These are phyloP conservation scores for Hydroisotoma schaefferi DNA, from an alignment of 2,888 invertebrate genomes.

Conservation along the genomic window DNA sequence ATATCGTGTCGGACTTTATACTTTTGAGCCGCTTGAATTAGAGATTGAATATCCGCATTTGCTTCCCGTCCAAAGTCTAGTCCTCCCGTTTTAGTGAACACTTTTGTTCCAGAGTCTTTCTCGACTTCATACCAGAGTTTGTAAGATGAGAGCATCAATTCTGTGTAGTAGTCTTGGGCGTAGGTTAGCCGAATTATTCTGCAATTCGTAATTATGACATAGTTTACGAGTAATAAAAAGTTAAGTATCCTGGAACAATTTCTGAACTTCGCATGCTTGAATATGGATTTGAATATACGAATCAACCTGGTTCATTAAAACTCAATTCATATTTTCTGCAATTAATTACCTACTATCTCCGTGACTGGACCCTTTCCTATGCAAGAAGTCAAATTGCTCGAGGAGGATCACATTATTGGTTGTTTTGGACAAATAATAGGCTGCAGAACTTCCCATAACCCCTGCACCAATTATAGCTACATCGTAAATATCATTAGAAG, in stretches of 20 bases:
- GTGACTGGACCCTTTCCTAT: slow-evolving; percentile 45
- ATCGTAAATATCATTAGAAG: slow-evolving; percentile 25
- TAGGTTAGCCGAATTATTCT: slow-evolving; percentile 45
- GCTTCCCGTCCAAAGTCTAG: slow-evolving; percentile 33
- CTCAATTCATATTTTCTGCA: too few species aligned
- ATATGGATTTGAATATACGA: too few species aligned
- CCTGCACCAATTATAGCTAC: slow-evolving; percentile 40
- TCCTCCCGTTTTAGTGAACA: slow-evolving; percentile 42
- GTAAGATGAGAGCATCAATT: slow-evolving; percentile 38
- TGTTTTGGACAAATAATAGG: slow-evolving; percentile 27
- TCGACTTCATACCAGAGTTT: slow-evolving; percentile 41
- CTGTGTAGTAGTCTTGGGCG: slow-evolving; percentile 39
- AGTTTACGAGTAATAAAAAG: slow-evolving; percentile 2
- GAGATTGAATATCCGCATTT: slow-evolving; percentile 17
- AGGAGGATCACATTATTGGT: slow-evolving; percentile 34
- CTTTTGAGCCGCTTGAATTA: slow-evolving; percentile 32
- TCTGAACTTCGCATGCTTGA: too few species aligned
- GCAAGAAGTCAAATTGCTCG: slow-evolving; percentile 45
- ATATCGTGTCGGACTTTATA: slow-evolving; percentile 30
- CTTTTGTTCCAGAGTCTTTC: slow-evolving; percentile 20
- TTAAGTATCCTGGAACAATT: too few species aligned
- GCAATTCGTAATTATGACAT: not conserved
- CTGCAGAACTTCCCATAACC: slow-evolving; percentile 42
- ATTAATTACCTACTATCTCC: slow-evolving; percentile 40
- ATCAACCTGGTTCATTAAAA: too few species aligned